phyloP scores from a whole-genome alignment of 92 coral and sea anemone species.

The Umimayanthus kanabou region DNA sequence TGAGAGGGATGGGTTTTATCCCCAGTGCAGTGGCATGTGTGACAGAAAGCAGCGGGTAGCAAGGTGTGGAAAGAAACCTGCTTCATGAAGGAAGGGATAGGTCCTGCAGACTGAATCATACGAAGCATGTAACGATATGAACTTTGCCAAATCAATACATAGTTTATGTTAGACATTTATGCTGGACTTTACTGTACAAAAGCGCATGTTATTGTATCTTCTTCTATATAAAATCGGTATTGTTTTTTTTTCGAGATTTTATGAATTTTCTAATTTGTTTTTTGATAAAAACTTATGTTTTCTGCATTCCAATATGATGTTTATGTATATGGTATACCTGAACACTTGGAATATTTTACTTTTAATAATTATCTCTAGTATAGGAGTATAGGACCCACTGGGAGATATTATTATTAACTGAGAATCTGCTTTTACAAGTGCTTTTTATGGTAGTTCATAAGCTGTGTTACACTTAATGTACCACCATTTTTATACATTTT shows the following conservation, averaged over 20 bases:
- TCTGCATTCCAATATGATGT: no score
- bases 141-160: not conserved
- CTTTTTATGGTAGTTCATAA: not conserved
- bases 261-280: not conserved
- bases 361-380: no score
- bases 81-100: no score
- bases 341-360: no score
- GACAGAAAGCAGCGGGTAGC: not conserved
- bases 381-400: no score
- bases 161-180: conserved; percentile 20
- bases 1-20: conserved; percentile 34
- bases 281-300: no score
- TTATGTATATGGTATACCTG: no score
- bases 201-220: conserved; percentile 23
- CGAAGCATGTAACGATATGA: no score
- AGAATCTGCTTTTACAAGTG: conserved; percentile 1
- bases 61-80: not conserved
- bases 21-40: conserved; percentile 11
- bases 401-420: not conserved
- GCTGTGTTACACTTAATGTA: conserved; percentile 1
- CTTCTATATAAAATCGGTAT: not conserved
- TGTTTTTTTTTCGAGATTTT: not conserved
- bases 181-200: conserved; percentile 14
- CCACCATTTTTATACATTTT: not conserved
- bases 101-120: no score